Percentiles rank a stretch among this genome's conserved stretches.
Evolutionary conservation across 2,888 invertebrate genomes (phyloP).

Genomic region (Cacoxenus indagator): DNA sequence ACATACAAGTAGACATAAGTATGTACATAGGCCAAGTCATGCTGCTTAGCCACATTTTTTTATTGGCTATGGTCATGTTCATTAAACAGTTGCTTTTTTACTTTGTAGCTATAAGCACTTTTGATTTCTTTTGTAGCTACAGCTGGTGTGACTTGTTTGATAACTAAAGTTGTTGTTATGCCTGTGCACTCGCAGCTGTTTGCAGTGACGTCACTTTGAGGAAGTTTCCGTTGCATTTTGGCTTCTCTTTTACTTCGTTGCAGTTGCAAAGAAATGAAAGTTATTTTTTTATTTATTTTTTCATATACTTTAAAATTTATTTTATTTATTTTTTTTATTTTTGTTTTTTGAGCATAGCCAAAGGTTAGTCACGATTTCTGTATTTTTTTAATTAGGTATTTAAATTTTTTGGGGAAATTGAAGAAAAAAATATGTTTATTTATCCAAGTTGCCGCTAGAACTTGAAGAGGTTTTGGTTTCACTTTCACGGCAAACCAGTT

Average conservation of each 20-base stretch:
- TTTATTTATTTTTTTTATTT: neutral
- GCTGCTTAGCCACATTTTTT: neutral
- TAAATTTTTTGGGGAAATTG: constrained; percentile 15
- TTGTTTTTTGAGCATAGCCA: constrained; percentile 22
- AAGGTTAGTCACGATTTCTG: constrained; percentile 48
- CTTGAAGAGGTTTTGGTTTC: constrained; percentile 49
- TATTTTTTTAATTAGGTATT: constrained; percentile 23
- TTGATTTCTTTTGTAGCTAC: neutral
- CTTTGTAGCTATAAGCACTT: constrained; percentile 2
- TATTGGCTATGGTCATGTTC: constrained; percentile 19
- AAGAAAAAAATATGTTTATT: neutral
- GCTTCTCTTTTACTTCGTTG: neutral
- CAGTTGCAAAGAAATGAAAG: constrained; percentile 21
- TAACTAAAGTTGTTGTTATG: neutral
- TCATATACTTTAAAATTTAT: neutral
- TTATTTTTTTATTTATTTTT: neutral
- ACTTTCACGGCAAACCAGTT: constrained; percentile 34
- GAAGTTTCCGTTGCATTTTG: constrained; percentile 17
- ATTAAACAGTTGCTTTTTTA: constrained; percentile 7
- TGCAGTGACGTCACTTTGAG: constrained; percentile 14
- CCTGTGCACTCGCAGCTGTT: constrained; percentile 10
- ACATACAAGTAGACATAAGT: too few species aligned
- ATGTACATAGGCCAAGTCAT: neutral
- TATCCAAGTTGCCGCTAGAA: constrained; percentile 29
- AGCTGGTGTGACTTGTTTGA: constrained; percentile 9